Evolutionary conservation across 2,797 vertebrate genomes (phyloP), one percentile per base, ranked within the genome.

Genomic region (Oryzias dopingdopingensis): DNA sequence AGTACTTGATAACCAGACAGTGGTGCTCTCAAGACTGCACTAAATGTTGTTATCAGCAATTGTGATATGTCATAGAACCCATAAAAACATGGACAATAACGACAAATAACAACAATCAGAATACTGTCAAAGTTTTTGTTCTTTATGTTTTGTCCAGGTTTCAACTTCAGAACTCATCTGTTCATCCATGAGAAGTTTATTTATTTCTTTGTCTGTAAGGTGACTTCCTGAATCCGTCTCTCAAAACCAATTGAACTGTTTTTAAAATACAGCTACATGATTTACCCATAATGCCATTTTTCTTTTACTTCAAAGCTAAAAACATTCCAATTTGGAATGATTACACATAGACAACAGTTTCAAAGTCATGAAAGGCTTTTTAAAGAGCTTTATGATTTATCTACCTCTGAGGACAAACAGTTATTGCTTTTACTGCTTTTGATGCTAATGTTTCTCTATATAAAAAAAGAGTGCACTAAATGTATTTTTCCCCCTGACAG

Each of bases 351-450:
- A 68, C 56, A 32, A 62, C 49, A 40, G 12, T 67, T 70, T 72
- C 4, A 58, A 26, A 76, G 67, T 42, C 52, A 49, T 62, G 61
- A 77, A 45, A 60, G 54, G 23, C 49, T 16, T 64, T 22, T 49
- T 71, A 59, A 52, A 42, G 59, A 51, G 69, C 68, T 17, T 47
- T 67, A 45, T 54, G 74, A 84, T 75, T 51, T 54, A 68, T 63
- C 26, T 58, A 37, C 55, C 46, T 48, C 52, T 72, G 50, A 68
- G 56, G 52, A 62, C 52, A 56, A 60, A 16, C 64, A 32, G 32
- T 46, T 18, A 46, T 13, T 20, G 10, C 5, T 20, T 20, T 20
- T 14, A 45, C 43, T 18, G 18, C 7, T 10, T 62, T 52, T 62
- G 72, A 59, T 50, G 5, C 62, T 62, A 55, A 62, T 29, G 6